Conservation (phyloP, 2,888 invertebrate genomes). For the Chesias legatella region DNA sequence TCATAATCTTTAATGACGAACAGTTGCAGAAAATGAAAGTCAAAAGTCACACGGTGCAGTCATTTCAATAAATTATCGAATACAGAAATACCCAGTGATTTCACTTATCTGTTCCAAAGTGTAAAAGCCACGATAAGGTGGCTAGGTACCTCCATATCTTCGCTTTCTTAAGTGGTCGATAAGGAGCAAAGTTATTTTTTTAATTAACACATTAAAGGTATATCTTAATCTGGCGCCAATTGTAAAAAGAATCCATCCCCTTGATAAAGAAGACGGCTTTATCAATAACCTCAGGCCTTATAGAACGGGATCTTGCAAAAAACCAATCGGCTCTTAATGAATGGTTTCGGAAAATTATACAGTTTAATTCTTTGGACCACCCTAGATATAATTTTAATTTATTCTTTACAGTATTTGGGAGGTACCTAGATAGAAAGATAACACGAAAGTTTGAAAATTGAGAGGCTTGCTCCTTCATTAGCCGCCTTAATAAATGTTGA, state of each 20-base stretch:
- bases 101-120: conserved; percentile 62
- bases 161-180: conserved; percentile 71
- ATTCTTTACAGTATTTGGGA: too few relatives aligned
- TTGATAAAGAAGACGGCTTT: conserved; percentile 70
- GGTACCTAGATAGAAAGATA: too few relatives aligned
- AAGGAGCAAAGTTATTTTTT: conserved; percentile 68
- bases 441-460: too few relatives aligned
- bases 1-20: conserved; percentile 6
- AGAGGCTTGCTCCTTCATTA: too few relatives aligned
- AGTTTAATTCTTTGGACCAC: conserved; percentile 54
- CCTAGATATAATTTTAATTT: conserved; percentile 29
- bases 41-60: conserved; percentile 11
- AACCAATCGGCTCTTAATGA: conserved; percentile 57
- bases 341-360: conserved; percentile 38
- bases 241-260: conserved; percentile 64
- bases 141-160: conserved; percentile 44
- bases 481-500: too few relatives aligned
- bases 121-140: conserved; percentile 67
- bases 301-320: conserved; percentile 62
- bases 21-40: conserved; percentile 11
- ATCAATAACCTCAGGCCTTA: conserved; percentile 61
- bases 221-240: conserved; percentile 80
- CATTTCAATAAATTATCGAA: conserved; percentile 26
- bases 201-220: conserved; percentile 77
- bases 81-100: conserved; percentile 40